Percentiles rank a stretch among this genome's conserved stretches.
Evolutionary conservation across 2,797 vertebrate species (phyloP).

Genomic region (Anguilla obscura): DNA sequence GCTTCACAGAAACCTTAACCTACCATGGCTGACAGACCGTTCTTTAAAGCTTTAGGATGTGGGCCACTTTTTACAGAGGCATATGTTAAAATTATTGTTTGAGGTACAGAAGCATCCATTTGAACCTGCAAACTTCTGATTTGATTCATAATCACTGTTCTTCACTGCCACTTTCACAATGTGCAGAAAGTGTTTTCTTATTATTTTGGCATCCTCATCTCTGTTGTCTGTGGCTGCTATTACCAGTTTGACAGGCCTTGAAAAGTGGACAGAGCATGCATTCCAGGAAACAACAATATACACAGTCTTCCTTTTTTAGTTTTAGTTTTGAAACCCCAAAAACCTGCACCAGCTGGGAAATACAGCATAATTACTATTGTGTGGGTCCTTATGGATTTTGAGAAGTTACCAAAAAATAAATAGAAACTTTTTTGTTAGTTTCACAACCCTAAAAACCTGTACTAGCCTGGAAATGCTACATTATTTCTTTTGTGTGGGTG

Average conservation of each 20-base stretch:
- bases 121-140: not conserved
- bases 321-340: not conserved
- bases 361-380: not conserved
- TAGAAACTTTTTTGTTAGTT: not conserved
- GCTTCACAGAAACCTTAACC: not conserved
- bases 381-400: not conserved
- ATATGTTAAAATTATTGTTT: not conserved
- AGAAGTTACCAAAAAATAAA: constrained; percentile 4
- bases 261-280: not conserved
- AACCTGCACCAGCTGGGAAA: not conserved
- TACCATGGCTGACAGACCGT: not conserved
- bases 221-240: not conserved
- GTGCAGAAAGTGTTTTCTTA: not conserved
- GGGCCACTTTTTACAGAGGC: not conserved
- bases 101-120: not conserved
- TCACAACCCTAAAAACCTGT: not conserved
- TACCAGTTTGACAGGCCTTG: not conserved
- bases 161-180: not conserved
- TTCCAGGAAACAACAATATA: constrained; percentile 16
- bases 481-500: not conserved
- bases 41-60: not conserved
- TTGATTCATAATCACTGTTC: not conserved
- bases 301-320: not conserved
- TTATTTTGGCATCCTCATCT: not conserved
- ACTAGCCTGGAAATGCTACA: not conserved